Evolutionary conservation across 2,797 vertebrate genomes (phyloP).

Genomic region (Lophotriccus pileatus): DNA sequence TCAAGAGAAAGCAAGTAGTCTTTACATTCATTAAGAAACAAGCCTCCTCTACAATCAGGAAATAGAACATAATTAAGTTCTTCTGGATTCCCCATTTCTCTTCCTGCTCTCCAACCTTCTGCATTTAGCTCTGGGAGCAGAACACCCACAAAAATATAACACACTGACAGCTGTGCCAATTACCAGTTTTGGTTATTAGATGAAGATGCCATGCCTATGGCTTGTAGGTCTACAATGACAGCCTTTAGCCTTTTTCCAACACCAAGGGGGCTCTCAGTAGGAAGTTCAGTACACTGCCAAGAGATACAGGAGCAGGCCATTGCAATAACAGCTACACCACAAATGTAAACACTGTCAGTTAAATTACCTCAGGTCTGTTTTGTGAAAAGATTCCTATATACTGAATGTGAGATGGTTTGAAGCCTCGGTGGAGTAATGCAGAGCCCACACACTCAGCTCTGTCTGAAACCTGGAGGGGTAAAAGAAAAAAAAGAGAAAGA

Average conservation of each 20-base stretch:
- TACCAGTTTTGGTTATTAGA: neutral
- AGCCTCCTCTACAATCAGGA: neutral
- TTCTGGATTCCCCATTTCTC: neutral
- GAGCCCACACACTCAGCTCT: slow-evolving; percentile 85
- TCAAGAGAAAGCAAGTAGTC: neutral
- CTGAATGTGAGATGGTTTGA: slow-evolving; percentile 79
- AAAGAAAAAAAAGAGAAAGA: neutral
- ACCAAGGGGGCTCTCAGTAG: neutral
- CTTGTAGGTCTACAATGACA: neutral
- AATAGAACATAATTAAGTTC: neutral
- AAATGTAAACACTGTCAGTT: neutral
- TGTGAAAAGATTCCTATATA: slow-evolving; percentile 92
- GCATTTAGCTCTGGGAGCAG: neutral
- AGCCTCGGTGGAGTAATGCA: slow-evolving; percentile 88
- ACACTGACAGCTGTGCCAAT: neutral
- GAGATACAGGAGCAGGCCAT: neutral
- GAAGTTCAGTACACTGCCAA: neutral
- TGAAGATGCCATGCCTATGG: neutral
- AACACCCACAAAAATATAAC: neutral
- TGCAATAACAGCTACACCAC: neutral
- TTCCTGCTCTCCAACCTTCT: neutral
- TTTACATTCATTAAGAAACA: neutral
- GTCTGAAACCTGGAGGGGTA: slow-evolving; percentile 77
- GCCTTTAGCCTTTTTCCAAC: neutral
- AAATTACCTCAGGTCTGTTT: slow-evolving; percentile 94